A percentile compares a stretch with the other conserved stretches of the same genome.
phyloP scores from a whole-genome alignment of 2,113 vertebrate genomes.

The Pteronura brasiliensis region DNA sequence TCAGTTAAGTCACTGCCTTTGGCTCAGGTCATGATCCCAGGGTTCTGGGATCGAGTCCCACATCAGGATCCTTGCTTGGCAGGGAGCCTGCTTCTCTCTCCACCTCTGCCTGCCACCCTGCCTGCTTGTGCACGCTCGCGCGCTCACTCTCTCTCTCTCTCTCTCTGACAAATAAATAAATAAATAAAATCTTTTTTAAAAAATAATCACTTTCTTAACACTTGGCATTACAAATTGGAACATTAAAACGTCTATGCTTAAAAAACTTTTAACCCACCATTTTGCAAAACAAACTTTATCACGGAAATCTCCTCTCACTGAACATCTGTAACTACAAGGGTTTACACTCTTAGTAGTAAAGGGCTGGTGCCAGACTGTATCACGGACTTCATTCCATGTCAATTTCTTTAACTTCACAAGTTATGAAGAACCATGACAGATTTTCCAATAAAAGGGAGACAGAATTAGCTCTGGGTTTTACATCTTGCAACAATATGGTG shows the following conservation, averaged over 20 bases:
- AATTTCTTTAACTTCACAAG: neutral
- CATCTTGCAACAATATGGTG: neutral
- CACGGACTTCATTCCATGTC: neutral
- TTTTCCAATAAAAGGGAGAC: neutral
- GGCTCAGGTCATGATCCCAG: too few relatives aligned
- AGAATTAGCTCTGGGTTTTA: neutral
- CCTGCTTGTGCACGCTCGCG: too few relatives aligned
- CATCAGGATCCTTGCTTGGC: too few relatives aligned
- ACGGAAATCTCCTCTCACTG: neutral
- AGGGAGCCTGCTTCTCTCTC: too few relatives aligned
- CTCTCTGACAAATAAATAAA: too few relatives aligned
- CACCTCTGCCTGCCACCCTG: too few relatives aligned
- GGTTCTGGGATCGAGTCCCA: too few relatives aligned
- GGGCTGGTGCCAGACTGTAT: neutral
- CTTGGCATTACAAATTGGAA: neutral
- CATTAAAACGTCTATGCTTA: neutral
- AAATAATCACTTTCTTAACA: neutral
- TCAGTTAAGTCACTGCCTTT: too few relatives aligned
- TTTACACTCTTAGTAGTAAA: neutral
- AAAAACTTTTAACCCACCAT: neutral
- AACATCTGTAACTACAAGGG: neutral
- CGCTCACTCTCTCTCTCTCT: too few relatives aligned
- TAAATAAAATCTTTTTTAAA: too few relatives aligned
- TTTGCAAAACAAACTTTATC: neutral
- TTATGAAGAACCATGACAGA: neutral